Percentiles rank a stretch among this genome's conserved stretches.
Evolutionary conservation across 2,888 invertebrate species (phyloP).

Genomic region (Drosophila limbata): DNA sequence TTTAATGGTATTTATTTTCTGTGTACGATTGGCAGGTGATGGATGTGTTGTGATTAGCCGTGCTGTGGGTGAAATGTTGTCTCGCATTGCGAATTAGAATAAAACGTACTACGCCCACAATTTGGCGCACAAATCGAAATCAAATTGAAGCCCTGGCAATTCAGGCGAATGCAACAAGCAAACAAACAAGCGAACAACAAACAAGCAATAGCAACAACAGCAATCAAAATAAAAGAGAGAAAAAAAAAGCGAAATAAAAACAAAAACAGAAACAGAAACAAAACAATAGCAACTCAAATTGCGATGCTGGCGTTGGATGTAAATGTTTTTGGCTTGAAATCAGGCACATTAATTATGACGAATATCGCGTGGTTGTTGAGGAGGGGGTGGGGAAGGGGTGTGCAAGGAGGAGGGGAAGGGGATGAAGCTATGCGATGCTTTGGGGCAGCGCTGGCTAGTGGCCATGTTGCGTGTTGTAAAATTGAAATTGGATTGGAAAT

Average conservation of each 20-base stretch:
- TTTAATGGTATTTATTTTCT: neutral
- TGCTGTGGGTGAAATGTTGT: slow-evolving; percentile 15
- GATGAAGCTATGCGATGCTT: neutral
- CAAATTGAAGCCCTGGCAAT: slow-evolving; percentile 51
- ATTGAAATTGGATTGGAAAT: slow-evolving; percentile 77
- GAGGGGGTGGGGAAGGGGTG: neutral
- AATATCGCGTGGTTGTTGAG: slow-evolving; percentile 34
- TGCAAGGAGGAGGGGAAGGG: neutral
- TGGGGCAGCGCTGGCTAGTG: slow-evolving; percentile 28
- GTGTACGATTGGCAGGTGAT: slow-evolving; percentile 19
- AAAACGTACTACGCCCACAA: slow-evolving; percentile 34
- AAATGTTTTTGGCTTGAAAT: slow-evolving; percentile 61
- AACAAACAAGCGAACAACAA: slow-evolving; percentile 24
- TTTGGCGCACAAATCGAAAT: slow-evolving; percentile 60
- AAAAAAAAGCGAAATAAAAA: slow-evolving; percentile 7
- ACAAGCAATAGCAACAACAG: slow-evolving; percentile 2
- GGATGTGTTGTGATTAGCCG: slow-evolving; percentile 43
- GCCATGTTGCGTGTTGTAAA: slow-evolving; percentile 64
- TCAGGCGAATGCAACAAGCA: slow-evolving; percentile 24
- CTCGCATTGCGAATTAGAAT: slow-evolving; percentile 60
- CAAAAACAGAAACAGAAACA: slow-evolving; percentile 18
- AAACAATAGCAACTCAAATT: slow-evolving; percentile 36
- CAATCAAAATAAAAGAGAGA: slow-evolving; percentile 17
- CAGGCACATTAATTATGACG: slow-evolving; percentile 74
- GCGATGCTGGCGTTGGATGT: slow-evolving; percentile 34